Percentiles rank a stretch among this genome's conserved stretches.
Evolutionary conservation across 2,113 vertebrate species (phyloP).

Genomic region (Dicerorhinus sumatrensis): DNA sequence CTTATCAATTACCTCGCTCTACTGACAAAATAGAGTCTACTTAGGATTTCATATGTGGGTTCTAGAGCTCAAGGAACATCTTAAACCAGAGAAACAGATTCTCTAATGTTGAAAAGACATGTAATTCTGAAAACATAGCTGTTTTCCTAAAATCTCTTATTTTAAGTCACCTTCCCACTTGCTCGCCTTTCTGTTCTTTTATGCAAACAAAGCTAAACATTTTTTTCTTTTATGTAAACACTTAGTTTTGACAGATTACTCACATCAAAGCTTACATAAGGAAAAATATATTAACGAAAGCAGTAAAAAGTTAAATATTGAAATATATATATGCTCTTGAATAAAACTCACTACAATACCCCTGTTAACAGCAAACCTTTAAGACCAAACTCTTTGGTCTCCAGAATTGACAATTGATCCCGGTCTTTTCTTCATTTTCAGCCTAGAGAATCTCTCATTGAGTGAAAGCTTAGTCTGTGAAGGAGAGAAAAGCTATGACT

Average conservation of each 20-base stretch:
- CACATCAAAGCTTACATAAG: background rate
- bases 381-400: constrained; percentile 81
- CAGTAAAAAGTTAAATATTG: background rate
- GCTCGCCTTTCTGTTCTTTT: background rate
- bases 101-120: background rate
- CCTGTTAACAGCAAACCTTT: background rate
- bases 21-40: background rate
- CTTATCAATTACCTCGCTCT: background rate
- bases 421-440: constrained; percentile 83
- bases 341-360: background rate
- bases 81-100: background rate
- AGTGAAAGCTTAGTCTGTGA: constrained; percentile 89
- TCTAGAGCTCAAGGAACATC: constrained; percentile 37
- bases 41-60: background rate
- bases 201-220: constrained; percentile 37
- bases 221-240: background rate
- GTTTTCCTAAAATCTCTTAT: background rate
- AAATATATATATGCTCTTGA: background rate
- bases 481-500: constrained; percentile 71
- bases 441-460: constrained; percentile 89
- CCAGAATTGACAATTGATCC: constrained; percentile 62
- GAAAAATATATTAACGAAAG: constrained; percentile 1
- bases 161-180: background rate
- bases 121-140: background rate
- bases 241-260: background rate